Conservation (phyloP, 2,113 vertebrate genomes). For the Anhinga anhinga region DNA sequence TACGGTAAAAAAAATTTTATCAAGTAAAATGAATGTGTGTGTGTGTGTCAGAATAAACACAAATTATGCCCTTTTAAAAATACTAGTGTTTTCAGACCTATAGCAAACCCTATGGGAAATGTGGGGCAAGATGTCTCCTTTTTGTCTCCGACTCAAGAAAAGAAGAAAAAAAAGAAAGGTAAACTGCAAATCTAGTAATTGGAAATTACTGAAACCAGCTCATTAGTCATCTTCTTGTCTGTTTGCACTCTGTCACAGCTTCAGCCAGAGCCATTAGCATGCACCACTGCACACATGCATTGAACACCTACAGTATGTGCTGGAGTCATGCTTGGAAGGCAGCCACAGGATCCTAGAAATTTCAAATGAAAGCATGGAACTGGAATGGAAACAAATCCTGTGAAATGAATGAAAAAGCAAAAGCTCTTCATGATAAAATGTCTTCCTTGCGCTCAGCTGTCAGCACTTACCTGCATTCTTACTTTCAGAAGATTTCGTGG, state of each 20-base stretch:
- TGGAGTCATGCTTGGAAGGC: constrained; percentile 65
- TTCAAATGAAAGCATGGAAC: constrained; percentile 41
- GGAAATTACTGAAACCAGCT: constrained; percentile 67
- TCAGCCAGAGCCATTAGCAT: constrained; percentile 61
- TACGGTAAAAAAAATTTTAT: not conserved
- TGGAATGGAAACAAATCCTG: constrained; percentile 47
- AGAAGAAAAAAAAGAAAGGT: constrained; percentile 12
- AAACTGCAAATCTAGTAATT: constrained; percentile 57
- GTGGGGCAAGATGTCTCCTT: constrained; percentile 1
- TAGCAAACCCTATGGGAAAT: not conserved
- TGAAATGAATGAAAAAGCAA: not conserved
- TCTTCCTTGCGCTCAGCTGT: not conserved
- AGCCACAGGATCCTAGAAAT: constrained; percentile 65
- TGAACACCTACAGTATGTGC: constrained; percentile 62
- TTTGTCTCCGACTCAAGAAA: constrained; percentile 35
- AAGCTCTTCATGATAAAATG: not conserved
- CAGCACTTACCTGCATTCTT: not conserved
- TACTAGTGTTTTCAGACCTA: not conserved
- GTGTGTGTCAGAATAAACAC: not conserved
- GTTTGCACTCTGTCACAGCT: constrained; percentile 57
- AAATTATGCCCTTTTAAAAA: not conserved
- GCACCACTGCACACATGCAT: constrained; percentile 59
- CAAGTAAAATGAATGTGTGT: not conserved
- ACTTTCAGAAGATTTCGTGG: not conserved
- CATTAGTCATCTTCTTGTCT: constrained; percentile 67